Evolutionary conservation across 2,888 invertebrate genomes (phyloP).

Genomic region (Eucera pruinosa): DNA sequence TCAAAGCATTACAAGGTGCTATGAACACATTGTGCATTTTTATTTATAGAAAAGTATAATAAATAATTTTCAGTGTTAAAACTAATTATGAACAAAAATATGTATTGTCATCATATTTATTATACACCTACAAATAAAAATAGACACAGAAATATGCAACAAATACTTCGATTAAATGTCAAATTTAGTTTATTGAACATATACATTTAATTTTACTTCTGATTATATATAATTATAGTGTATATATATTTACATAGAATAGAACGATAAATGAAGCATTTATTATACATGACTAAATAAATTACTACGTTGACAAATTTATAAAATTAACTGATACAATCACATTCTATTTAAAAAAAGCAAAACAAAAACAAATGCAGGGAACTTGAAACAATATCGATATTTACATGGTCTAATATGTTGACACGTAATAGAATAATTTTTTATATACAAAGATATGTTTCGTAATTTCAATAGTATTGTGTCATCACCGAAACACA

Average conservation of each 20-base stretch:
- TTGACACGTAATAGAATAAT: slow-evolving; percentile 25
- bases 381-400: slow-evolving; percentile 2
- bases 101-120: not conserved
- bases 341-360: not conserved
- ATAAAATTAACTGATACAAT: not conserved
- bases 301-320: not conserved
- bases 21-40: not conserved
- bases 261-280: not conserved
- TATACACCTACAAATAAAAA: not conserved
- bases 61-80: not conserved
- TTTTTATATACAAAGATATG: not conserved
- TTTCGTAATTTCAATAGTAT: not conserved
- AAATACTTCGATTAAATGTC: not conserved
- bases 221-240: no score
- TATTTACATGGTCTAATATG: not conserved
- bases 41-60: not conserved
- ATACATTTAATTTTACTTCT: not conserved
- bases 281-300: not conserved
- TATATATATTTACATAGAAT: not conserved
- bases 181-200: not conserved
- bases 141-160: not conserved
- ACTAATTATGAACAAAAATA: not conserved
- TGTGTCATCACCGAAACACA: slow-evolving; percentile 8
- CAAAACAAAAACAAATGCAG: not conserved
- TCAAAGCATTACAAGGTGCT: not conserved